Base-by-base conservation (phyloP, 2,797 vertebrate genomes). In the Ara ararauna region DNA sequence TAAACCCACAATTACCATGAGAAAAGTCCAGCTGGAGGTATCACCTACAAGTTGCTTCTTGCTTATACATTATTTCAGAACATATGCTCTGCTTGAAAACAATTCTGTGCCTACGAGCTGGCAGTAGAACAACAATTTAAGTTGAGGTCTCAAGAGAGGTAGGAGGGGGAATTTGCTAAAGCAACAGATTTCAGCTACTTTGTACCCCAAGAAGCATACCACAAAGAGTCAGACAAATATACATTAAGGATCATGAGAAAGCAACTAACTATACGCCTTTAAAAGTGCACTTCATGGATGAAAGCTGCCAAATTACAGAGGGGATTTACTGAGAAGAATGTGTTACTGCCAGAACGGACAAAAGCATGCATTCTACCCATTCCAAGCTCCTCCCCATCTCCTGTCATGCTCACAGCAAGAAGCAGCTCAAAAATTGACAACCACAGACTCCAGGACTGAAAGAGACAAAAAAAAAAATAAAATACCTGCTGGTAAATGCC, bases 331-430 rank as follows among this genome's bases (percentile, higher is more conserved):
- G 86, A 89, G 72, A 96, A 97, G 90, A 97, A 97, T 74, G 73
- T 23, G 85, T 62, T 76, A 61, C 81, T 94, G 94, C 96, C 89
- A 95, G 96, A 78, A 94, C 6, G 82, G 93, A 96, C 91, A 97
- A 96, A 97, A 97, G 85, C 94, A 85, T 48, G 93, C 94, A 91
- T 93, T 91, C 88, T 97, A 91, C 56, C 89, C 91, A 87, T 60
- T 97, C 89, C 87, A 97, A 96, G 92, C 91, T 95, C 94, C 92
- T 96, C 94, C 97, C 95, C 87, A 72, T 92, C 91, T 82, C 91
- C 93, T 92, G 84, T 94, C 95, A 97, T 64, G 95, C 79, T 95
- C 95, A 84, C 96, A 96, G 92, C 86, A 91, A 92, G 90, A 85
- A 94, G 67, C 80, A n/a, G 88, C 78, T 94, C 93, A 80, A 83